These are phyloP conservation scores for Oxygymnocypris stewartii DNA, from an alignment of 2,113 vertebrate genomes.

Conservation along the genomic window DNA sequence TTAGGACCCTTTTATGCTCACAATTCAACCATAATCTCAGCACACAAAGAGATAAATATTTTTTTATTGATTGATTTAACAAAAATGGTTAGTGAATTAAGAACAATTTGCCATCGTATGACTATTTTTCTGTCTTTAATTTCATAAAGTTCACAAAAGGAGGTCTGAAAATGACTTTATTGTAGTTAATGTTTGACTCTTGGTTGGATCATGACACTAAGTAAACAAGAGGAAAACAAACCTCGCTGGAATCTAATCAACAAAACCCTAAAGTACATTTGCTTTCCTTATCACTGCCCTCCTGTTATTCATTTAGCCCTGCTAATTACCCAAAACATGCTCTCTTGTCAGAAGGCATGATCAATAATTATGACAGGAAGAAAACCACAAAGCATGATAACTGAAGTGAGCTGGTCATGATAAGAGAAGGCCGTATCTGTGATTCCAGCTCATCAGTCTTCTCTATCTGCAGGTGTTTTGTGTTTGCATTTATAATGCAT, in stretches of 20 bases:
- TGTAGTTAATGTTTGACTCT: constrained; percentile 48
- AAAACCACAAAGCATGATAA: constrained; percentile 41
- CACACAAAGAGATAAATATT: not conserved
- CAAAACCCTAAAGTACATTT: constrained; percentile 48
- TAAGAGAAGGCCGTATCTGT: constrained; percentile 30
- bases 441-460: constrained; percentile 46
- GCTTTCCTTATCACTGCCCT: constrained; percentile 46
- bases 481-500: constrained; percentile 4
- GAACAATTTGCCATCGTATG: not conserved
- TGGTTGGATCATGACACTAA: constrained; percentile 28
- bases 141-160: not conserved
- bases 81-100: not conserved
- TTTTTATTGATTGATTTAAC: not conserved
- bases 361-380: constrained; percentile 63
- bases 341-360: constrained; percentile 62
- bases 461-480: constrained; percentile 32
- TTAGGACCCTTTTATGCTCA: not conserved
- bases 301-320: constrained; percentile 50
- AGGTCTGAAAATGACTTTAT: not conserved
- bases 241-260: constrained; percentile 53
- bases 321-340: constrained; percentile 52
- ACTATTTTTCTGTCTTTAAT: not conserved
- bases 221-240: constrained; percentile 34
- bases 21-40: not conserved
- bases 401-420: constrained; percentile 30